Percentiles rank a stretch among this genome's conserved stretches.
Conservation (phyloP, 2,888 invertebrate species). For the Rotaria sp. region DNA sequence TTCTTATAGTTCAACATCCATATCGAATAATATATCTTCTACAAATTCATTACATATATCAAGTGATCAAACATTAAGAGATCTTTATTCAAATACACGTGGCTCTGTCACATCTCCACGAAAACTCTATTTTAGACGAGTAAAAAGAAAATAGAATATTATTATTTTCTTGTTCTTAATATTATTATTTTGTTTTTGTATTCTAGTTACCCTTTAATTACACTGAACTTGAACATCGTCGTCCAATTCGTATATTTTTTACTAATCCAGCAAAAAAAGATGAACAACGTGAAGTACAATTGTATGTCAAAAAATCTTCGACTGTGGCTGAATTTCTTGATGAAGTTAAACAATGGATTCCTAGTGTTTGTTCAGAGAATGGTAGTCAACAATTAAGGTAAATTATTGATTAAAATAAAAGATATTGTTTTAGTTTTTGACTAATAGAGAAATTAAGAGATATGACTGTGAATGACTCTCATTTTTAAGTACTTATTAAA, state of each 20-base stretch:
- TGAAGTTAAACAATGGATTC: slow-evolving; percentile 12
- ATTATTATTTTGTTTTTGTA: neutral
- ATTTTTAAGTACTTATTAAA: too few species aligned
- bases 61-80: neutral
- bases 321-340: neutral
- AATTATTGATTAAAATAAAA: neutral
- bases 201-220: neutral
- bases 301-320: slow-evolving; percentile 13
- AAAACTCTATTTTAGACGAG: slow-evolving; percentile 16
- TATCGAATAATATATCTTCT: neutral
- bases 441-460: too few species aligned
- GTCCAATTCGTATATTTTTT: neutral
- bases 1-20: neutral
- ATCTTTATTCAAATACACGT: slow-evolving; percentile 10
- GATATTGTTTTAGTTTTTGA: too few species aligned
- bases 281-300: slow-evolving; percentile 25
- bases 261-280: slow-evolving; percentile 5
- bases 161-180: neutral
- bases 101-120: neutral
- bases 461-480: too few species aligned
- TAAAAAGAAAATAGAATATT: neutral
- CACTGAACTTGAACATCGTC: slow-evolving; percentile 12
- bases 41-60: neutral
- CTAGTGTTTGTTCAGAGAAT: neutral
- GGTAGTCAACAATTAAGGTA: slow-evolving; percentile 19